Percentiles rank a stretch among this genome's conserved stretches.
phyloP scores from a whole-genome alignment of 2,888 invertebrate species.

The Epinotia bilunana region DNA sequence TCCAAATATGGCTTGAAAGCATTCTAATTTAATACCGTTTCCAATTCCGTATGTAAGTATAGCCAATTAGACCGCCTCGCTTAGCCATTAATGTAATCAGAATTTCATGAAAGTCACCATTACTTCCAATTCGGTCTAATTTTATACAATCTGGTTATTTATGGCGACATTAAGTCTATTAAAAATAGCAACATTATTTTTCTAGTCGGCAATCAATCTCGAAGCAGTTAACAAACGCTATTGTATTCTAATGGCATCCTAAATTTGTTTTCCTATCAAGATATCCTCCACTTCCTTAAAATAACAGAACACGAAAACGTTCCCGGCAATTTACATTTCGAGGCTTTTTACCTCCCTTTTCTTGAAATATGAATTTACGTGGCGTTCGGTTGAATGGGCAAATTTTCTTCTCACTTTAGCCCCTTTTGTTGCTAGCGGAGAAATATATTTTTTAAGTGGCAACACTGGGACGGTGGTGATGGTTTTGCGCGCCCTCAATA shows the following conservation, averaged over 20 bases:
- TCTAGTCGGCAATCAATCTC: not conserved
- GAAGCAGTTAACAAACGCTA: conserved; percentile 4
- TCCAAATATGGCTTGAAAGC: too few species aligned
- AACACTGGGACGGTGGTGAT: conserved; percentile 44
- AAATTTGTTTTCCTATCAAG: conserved; percentile 37
- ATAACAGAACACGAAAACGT: conserved; percentile 40
- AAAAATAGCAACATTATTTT: conserved; percentile 4
- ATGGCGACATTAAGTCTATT: not conserved
- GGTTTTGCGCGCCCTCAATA: conserved; percentile 28
- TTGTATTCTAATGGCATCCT: conserved; percentile 14
- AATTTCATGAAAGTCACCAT: not conserved
- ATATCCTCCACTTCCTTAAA: conserved; percentile 39
- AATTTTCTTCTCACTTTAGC: conserved; percentile 50
- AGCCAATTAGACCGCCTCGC: not conserved
- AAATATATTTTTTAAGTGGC: conserved; percentile 51
- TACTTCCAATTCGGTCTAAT: not conserved
- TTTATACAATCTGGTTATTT: conserved; percentile 9
- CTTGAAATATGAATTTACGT: conserved; percentile 51
- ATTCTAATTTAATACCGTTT: too few species aligned
- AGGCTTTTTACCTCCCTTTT: conserved; percentile 40
- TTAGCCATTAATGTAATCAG: conserved; percentile 1
- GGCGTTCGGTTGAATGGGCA: conserved; percentile 50
- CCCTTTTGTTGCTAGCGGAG: conserved; percentile 47
- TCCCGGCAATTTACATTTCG: conserved; percentile 37
- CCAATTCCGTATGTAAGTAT: not conserved